phyloP scores from a whole-genome alignment of 1,140 invertebrate genomes.

The Drosophila lacertosa region DNA sequence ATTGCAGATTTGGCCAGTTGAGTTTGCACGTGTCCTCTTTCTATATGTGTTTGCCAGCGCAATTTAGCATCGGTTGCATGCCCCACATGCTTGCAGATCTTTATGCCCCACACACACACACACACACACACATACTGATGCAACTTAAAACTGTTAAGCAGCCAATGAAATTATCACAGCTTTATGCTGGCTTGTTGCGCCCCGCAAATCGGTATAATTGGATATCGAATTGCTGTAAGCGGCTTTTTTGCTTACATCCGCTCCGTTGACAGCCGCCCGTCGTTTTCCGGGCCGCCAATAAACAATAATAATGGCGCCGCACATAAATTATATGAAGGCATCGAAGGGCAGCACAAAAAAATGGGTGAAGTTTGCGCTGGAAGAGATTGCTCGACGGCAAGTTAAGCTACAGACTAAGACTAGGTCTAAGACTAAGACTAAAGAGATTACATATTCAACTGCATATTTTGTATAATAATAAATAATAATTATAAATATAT shows the following conservation, averaged over 20 bases:
- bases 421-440: too few relatives aligned
- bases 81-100: constrained; percentile 1
- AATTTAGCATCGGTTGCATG: constrained; percentile 23
- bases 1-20: constrained; percentile 64
- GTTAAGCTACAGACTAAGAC: background rate
- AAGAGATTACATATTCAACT: too few relatives aligned
- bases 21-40: constrained; percentile 13
- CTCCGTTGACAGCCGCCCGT: constrained; percentile 61
- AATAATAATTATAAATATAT: too few relatives aligned
- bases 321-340: constrained; percentile 76
- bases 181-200: too few relatives aligned
- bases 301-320: constrained; percentile 65
- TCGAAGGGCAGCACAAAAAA: constrained; percentile 59
- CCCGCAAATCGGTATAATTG: constrained; percentile 33
- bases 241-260: constrained; percentile 9
- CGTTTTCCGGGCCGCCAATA: constrained; percentile 47
- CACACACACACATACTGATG: background rate
- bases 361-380: background rate
- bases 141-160: constrained; percentile 26
- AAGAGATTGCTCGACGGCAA: background rate
- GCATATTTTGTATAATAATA: too few relatives aligned
- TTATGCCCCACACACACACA: background rate
- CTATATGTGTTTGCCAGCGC: constrained; percentile 16
- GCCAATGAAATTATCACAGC: constrained; percentile 37
- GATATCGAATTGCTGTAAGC: constrained; percentile 22